Conservation (phyloP, 1,140 invertebrate species). For the Bombus waltoni region DNA sequence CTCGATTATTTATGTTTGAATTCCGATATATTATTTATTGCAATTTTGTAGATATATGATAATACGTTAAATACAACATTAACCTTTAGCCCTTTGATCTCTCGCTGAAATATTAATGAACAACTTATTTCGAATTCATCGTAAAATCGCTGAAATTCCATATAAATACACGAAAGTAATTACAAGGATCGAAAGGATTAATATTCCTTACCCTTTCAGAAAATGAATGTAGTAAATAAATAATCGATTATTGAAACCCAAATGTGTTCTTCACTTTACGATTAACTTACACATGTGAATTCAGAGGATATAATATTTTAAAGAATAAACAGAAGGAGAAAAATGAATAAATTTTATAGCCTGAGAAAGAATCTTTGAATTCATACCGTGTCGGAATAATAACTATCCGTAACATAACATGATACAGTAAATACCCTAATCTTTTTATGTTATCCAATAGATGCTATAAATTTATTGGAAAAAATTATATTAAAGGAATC, state of each 20-base stretch:
- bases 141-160: background rate
- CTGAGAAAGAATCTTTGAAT: background rate
- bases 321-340: no score
- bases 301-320: background rate
- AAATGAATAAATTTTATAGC: background rate
- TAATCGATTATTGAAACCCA: background rate
- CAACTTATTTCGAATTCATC: background rate
- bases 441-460: background rate
- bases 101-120: background rate
- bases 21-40: slow-evolving; percentile 48
- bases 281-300: background rate
- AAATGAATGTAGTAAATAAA: slow-evolving; percentile 1
- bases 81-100: background rate
- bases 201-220: slow-evolving; percentile 1
- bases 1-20: background rate
- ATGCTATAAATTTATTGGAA: background rate
- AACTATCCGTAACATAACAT: background rate
- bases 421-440: background rate
- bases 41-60: slow-evolving; percentile 61
- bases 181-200: background rate
- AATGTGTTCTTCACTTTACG: background rate
- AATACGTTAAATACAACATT: background rate
- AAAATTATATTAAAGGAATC: background rate
- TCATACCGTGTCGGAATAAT: background rate
- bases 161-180: background rate